These are phyloP conservation scores for Agelas oroides DNA, from an alignment of 37 sponge, comb jelly and placozoan genomes.

Conservation along the genomic window DNA sequence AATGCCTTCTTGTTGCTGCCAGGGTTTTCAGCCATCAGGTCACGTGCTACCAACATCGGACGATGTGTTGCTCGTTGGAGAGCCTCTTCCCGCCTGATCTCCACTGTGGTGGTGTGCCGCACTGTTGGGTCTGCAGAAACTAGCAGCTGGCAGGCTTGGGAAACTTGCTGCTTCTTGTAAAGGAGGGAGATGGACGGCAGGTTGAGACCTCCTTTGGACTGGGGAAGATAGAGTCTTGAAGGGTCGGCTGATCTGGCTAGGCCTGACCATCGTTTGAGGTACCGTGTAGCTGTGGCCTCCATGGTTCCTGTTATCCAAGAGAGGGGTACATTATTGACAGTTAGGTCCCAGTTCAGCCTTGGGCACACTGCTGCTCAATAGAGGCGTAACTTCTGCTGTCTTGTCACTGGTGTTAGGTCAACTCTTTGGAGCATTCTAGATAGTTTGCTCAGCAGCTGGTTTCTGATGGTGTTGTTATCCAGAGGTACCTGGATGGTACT, in stretches of 20 bases:
- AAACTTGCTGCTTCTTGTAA: conserved; percentile 13
- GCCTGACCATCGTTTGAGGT: conserved; percentile 33
- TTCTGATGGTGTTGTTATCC: background rate
- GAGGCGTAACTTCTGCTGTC: conserved; percentile 16
- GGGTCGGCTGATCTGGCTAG: background rate
- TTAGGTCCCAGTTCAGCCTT: conserved; percentile 27
- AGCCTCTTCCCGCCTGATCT: background rate
- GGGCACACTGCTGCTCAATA: conserved; percentile 31
- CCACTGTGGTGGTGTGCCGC: background rate
- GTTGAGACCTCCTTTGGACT: conserved; percentile 28
- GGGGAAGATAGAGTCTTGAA: background rate
- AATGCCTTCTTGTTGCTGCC: background rate
- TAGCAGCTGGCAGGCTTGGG: background rate
- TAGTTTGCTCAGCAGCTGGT: background rate
- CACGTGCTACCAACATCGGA: background rate
- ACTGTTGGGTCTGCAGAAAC: conserved; percentile 8
- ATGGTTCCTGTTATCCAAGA: conserved; percentile 27
- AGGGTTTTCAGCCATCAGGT: conserved; percentile 17
- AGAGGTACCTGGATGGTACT: background rate
- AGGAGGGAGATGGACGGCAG: background rate
- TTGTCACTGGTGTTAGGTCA: conserved; percentile 16
- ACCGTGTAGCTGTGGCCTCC: conserved; percentile 24
- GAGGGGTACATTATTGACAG: conserved; percentile 2
- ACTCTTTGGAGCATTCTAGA: conserved; percentile 7
- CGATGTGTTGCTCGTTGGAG: background rate